Evolutionary conservation across 2,888 invertebrate species (phyloP), one percentile per base, ranked within the genome.

Genomic region (Epistrophella euchroma): DNA sequence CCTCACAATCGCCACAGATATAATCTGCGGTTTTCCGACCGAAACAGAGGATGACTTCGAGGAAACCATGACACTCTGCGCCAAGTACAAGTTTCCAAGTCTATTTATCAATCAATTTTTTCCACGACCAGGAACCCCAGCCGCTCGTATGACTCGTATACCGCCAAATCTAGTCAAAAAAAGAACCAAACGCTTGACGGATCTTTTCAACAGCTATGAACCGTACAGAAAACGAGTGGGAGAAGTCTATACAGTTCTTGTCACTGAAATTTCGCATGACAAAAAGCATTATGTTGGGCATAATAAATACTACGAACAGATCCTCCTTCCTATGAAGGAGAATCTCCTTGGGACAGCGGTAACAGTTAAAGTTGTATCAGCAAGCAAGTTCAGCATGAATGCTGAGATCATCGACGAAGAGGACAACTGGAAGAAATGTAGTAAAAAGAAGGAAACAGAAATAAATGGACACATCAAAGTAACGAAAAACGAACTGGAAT

Each of bases 21-120:
- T 99, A 58, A 99, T 99, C 90, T 99, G 99, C 92, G 99, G 99
- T 0, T 99, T 99, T 93, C 99, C 99, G 0, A 98, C 98, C 0
- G 99, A 99, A 93, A 98, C 97, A 0, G 96, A 96, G 58, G 92
- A 93, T 13, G 97, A 99, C 92, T 99, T 99, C 92, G 95, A 96
- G 62, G 96, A 97, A 87, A 99, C 98, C 0, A 93, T 98, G 94
- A 91, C 93, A 0, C 93, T 99, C 0, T 98, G 99, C 88, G 93
- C 93, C 87, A 95, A 97, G 90, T 97, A 98, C 92, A 95, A 95
- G 89, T 99, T 99, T 92, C 97, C 98, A 0, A 96, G 97, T 89
- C 94, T 99, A 7, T 99, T 99, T 92, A 99, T 99, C 90, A 99
- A 99, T 93, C 99, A 99, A 93, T 99, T 98, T 93, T 99, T 97